Base-by-base conservation (phyloP, 2,888 invertebrate genomes). In the Leucoptera coffeella region DNA sequence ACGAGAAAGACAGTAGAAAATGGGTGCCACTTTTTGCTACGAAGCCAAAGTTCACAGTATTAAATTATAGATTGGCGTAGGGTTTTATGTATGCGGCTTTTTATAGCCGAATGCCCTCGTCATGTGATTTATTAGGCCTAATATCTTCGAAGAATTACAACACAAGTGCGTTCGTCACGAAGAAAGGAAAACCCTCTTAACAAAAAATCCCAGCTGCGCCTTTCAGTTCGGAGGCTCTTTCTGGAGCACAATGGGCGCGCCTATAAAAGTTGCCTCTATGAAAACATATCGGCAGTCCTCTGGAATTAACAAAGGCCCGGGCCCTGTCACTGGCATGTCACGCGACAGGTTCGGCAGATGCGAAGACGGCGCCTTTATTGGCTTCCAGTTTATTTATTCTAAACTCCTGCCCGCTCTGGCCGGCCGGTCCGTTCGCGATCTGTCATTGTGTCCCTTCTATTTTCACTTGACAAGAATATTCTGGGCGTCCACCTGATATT, bases 381-480 rank as follows among this genome's bases (percentile, higher is more conserved):
- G 50, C 45, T 44, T 41, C 42, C 44, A 45, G 52, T 61, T 61
- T 65, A 64, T 64, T 64, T 67, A 64, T 67, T 60, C 56, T 56
- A 51, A 56, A 52, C 51, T 58, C 53, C 48, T 39, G 47, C 49
- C 50, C 52, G 49, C 46, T 54, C 48, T 47, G 49, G 45, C 59
- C 55, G 61, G 61, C 62, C 67, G 58, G 61, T 56, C 67, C 61
- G 50, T 55, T 65, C 59, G 47, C 55, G 57, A 53, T 52, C 60
- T 62, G 67, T 65, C 67, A 61, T 52, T 54, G 57, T 60, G 58
- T 45, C 43, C 56, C 64, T 60, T 64, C 64, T 65, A 64, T 62
- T 69, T 65, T 65, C 59, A 60, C 56, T 61, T 64, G 65, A 64
- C 65, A 65, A 59, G 56, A 64, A 64, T 64, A 64, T 67, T 58